phyloP scores from a whole-genome alignment of 1,140 invertebrate genomes.

The Drosophila mauritiana region DNA sequence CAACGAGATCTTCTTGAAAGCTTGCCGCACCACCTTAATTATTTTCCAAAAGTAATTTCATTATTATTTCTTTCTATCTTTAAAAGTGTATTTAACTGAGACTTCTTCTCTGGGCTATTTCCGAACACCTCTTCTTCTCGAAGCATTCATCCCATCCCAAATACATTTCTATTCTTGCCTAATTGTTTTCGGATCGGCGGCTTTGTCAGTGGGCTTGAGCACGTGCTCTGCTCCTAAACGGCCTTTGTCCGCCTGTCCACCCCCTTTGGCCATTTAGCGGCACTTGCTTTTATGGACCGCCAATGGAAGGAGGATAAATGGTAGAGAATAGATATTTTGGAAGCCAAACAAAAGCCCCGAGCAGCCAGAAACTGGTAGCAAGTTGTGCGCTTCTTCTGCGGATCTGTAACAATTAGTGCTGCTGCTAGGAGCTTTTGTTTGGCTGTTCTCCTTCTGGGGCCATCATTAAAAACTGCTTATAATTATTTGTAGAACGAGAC shows the following conservation, averaged over 20 bases:
- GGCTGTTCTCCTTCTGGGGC: conserved; percentile 49
- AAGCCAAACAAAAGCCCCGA: conserved; percentile 47
- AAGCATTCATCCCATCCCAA: background rate
- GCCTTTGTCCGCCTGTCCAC: conserved; percentile 33
- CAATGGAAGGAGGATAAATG: background rate
- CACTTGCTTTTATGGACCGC: conserved; percentile 69
- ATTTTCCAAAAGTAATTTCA: conserved; percentile 10
- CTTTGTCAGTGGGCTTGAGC: conserved; percentile 53
- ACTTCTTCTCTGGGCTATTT: conserved; percentile 3
- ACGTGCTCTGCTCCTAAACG: conserved; percentile 56
- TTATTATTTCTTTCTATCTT: background rate
- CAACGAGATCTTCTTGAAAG: background rate
- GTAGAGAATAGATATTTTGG: conserved; percentile 14
- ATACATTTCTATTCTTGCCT: conserved; percentile 34
- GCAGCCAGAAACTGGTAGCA: conserved; percentile 78
- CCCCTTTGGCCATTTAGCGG: conserved; percentile 75
- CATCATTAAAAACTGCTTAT: conserved; percentile 82
- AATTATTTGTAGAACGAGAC: conserved; percentile 81
- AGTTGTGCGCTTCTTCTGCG: conserved; percentile 66
- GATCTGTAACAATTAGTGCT: conserved; percentile 83
- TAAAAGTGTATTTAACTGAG: conserved; percentile 17
- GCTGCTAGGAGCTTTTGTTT: conserved; percentile 69
- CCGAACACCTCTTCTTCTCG: background rate
- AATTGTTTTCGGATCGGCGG: conserved; percentile 58
- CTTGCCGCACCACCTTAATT: background rate